Evolutionary conservation across 2,888 invertebrate species (phyloP), one percentile per base, ranked within the genome.

Genomic region (Ophioninae sp.): DNA sequence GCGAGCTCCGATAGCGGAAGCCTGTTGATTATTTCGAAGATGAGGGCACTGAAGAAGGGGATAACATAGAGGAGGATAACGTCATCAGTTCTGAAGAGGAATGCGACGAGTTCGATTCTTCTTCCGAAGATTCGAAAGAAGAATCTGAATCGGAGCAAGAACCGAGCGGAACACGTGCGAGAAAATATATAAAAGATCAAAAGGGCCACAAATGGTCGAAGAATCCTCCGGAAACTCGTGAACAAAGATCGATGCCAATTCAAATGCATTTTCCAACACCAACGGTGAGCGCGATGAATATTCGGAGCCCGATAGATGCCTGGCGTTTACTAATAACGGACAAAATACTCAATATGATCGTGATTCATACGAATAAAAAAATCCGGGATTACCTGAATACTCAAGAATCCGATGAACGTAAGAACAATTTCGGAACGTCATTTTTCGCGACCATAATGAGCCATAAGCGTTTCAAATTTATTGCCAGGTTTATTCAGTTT

Each of bases 371-470:
- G 9, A 8, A 41, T 41, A 41, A 41, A 8, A 41, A 7, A 41
- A 41, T 41, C 9, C 8, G 41, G 8, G 41, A 8, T 41, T 9
- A 41, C 9, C 41, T 7, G 41, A 41, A 8, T 41, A 41, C 9
- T 41, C 41, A 41, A 8, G 41, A 41, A 41, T 41, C 41, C 9
- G 9, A 41, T 41, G 41, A 41, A 9, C 41, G 9, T 41, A 41
- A 9, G 41, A 41, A 41, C 41, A 41, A 58, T 8, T 79, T 74
- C 58, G 59, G 74, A 13, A 58, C 17, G 6, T 23, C 59, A 37
- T 58, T 79, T 37, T 86, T 83, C 76, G 72, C 81, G 9, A 81
- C 80, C 8, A 81, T 79, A 17, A 87, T 87, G 86, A 37, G 83
- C 37, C 71, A 30, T 7, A 75, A 79, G 20, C 78, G 85, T 63